Percentiles rank a stretch among this genome's conserved stretches.
Evolutionary conservation across 2,797 vertebrate species (phyloP).

Genomic region (Sebastes itinus): DNA sequence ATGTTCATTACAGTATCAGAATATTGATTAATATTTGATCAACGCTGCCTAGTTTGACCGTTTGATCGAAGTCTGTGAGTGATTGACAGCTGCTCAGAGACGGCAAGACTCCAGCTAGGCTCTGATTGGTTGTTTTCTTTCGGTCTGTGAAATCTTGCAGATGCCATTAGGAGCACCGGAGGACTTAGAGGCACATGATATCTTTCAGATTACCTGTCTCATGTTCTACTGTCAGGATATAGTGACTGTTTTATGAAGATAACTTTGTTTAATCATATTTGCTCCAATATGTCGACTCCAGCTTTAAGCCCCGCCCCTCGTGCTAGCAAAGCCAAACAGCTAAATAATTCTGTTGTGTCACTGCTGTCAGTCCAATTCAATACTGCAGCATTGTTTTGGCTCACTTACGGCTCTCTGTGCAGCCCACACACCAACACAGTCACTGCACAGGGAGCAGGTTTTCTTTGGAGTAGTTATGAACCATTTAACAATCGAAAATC

Average conservation of each 20-base stretch:
- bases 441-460: conserved; percentile 10
- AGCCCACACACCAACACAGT: conserved; percentile 33
- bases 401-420: conserved; percentile 29
- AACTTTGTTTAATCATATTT: too few species aligned
- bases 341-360: conserved; percentile 3
- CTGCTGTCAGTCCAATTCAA: conserved; percentile 34
- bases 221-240: too few species aligned
- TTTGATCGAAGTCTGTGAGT: too few species aligned
- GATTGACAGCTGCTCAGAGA: too few species aligned
- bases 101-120: fast-evolving
- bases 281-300: not conserved
- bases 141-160: too few species aligned
- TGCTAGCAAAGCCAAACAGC: not conserved
- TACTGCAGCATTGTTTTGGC: conserved; percentile 37
- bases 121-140: too few species aligned
- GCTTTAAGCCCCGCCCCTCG: not conserved
- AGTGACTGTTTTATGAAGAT: too few species aligned
- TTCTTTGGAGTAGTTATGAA: conserved; percentile 47
- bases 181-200: too few species aligned
- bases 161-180: too few species aligned
- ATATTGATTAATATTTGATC: too few species aligned
- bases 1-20: fast-evolving
- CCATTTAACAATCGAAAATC: conserved; percentile 47
- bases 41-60: too few species aligned
- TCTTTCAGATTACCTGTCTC: too few species aligned